These are phyloP conservation scores for Hoplostethus atlanticus DNA, from an alignment of 2,797 vertebrate genomes.

Conservation along the genomic window DNA sequence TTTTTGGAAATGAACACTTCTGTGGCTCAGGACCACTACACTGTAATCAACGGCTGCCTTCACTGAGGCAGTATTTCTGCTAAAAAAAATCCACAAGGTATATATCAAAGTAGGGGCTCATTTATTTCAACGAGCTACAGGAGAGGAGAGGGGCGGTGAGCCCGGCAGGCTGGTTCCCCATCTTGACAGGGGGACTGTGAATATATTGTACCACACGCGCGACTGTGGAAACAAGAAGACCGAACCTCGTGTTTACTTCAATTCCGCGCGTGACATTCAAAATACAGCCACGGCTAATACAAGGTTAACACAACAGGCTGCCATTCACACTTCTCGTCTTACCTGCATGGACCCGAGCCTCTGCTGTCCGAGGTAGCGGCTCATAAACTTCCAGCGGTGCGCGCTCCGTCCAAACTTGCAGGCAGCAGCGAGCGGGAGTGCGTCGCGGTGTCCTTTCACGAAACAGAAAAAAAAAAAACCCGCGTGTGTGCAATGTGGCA, in stretches of 20 bases:
- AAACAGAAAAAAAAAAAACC: not conserved
- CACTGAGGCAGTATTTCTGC: conserved; percentile 27
- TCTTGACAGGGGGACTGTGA: conserved; percentile 35
- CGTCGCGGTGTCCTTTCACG: conserved; percentile 12
- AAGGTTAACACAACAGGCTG: conserved; percentile 6
- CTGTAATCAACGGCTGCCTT: conserved; percentile 20
- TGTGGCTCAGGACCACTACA: not conserved
- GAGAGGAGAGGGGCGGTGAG: conserved; percentile 10
- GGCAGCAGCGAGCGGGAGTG: conserved; percentile 39
- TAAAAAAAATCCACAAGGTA: conserved; percentile 27
- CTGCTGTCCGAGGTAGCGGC: conserved; percentile 52
- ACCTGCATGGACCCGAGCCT: conserved; percentile 60
- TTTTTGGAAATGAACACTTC: too few relatives aligned
- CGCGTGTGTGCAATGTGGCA: conserved; percentile 32
- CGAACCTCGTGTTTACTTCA: conserved; percentile 16
- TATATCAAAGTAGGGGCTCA: conserved; percentile 17
- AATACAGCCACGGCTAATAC: not conserved
- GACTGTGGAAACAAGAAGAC: conserved; percentile 6
- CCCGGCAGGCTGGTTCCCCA: conserved; percentile 36
- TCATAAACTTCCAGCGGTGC: conserved; percentile 73
- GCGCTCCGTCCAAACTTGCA: conserved; percentile 75
- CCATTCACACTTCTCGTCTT: conserved; percentile 23
- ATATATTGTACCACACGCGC: conserved; percentile 29
- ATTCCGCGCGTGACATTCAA: conserved; percentile 1
- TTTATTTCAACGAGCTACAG: conserved; percentile 24